Conservation (phyloP, 1,140 invertebrate genomes). For the Ladona fulva region DNA sequence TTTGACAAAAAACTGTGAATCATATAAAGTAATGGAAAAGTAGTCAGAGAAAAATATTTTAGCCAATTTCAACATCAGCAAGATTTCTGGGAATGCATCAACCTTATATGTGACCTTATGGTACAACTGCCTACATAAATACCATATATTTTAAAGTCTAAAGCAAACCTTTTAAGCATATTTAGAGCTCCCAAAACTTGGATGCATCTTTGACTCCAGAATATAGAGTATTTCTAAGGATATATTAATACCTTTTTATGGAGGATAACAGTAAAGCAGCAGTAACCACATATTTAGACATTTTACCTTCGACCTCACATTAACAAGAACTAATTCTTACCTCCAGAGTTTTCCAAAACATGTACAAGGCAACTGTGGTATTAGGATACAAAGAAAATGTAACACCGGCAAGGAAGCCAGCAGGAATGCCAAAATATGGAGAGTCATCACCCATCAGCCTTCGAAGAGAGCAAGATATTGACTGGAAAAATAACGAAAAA, state of each 20-base stretch:
- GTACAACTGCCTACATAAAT: too few relatives aligned
- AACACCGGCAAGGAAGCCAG: constrained; percentile 51
- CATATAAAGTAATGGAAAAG: background rate
- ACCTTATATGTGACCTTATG: constrained; percentile 9
- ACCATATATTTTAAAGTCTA: too few relatives aligned
- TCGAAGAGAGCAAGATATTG: constrained; percentile 48
- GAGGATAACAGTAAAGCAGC: too few relatives aligned
- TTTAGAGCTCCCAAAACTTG: too few relatives aligned
- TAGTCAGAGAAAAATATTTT: background rate
- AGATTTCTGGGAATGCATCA: background rate
- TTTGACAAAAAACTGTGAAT: background rate
- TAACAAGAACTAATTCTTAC: constrained; percentile 31
- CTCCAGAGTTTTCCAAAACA: constrained; percentile 62
- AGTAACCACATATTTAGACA: too few relatives aligned
- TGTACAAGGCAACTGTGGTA: constrained; percentile 56
- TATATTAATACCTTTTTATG: too few relatives aligned
- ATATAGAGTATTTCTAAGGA: too few relatives aligned
- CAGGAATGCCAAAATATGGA: constrained; percentile 48
- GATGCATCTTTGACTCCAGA: too few relatives aligned
- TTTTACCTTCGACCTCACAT: too few relatives aligned
- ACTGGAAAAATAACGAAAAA: constrained; percentile 34
- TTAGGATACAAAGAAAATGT: constrained; percentile 54
- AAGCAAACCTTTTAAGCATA: too few relatives aligned
- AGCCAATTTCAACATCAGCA: background rate
- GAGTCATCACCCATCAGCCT: constrained; percentile 46